A percentile compares a stretch with the other conserved stretches of the same genome.
Conservation (phyloP, 2,888 invertebrate species). For the Drosophila percnosoma region DNA sequence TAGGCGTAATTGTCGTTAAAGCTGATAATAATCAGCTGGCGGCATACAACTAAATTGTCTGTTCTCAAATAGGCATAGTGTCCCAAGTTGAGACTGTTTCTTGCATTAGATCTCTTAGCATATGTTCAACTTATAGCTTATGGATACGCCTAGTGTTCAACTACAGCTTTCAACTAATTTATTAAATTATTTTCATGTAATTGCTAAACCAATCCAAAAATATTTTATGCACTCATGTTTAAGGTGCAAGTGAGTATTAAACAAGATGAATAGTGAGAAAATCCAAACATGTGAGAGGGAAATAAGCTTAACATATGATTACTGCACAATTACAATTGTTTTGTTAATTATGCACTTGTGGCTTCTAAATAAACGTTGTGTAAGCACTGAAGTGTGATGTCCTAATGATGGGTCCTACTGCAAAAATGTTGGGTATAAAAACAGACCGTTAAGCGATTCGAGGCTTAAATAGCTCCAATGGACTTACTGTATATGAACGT, state of each 20-base stretch:
- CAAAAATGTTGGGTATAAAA: slow-evolving; percentile 44
- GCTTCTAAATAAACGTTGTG: not conserved
- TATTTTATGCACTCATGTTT: not conserved
- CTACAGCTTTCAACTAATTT: not conserved
- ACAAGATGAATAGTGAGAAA: not conserved
- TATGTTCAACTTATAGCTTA: not conserved
- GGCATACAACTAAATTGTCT: slow-evolving; percentile 26
- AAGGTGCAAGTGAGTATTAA: not conserved
- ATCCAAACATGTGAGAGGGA: not conserved
- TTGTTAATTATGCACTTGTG: slow-evolving; percentile 27
- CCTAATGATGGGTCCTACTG: not conserved
- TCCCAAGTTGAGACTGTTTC: not conserved
- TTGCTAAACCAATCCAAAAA: not conserved
- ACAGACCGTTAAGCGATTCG: not conserved
- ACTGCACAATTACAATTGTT: slow-evolving; percentile 8
- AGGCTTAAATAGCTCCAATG: slow-evolving; percentile 29
- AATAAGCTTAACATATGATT: not conserved
- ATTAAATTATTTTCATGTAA: not conserved
- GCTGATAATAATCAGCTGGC: slow-evolving; percentile 43
- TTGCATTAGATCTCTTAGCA: not conserved
- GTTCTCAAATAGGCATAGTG: not conserved
- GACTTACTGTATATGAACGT: slow-evolving; percentile 48
- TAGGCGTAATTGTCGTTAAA: slow-evolving; percentile 41
- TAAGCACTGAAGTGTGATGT: not conserved
- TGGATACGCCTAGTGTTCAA: not conserved